A percentile compares a stretch with the other conserved stretches of the same genome.
These are phyloP conservation scores for Dorcus parallelipipedus DNA, from an alignment of 2,888 invertebrate genomes.

Conservation along the genomic window DNA sequence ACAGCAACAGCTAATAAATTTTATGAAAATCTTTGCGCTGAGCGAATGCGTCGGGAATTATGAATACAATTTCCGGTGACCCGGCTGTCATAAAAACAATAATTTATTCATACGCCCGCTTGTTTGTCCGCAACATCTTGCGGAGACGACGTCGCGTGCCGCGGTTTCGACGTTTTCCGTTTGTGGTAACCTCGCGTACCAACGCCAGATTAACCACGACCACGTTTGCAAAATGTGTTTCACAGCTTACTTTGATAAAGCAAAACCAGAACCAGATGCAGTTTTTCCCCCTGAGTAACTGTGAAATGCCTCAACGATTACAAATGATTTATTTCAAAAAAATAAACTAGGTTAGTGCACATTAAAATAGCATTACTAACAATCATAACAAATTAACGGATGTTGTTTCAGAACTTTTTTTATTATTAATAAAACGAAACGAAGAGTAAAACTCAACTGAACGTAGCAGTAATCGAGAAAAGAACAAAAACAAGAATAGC, in stretches of 20 bases:
- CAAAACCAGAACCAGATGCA: too few species aligned
- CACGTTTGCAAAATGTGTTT: constrained; percentile 1
- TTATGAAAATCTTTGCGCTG: constrained; percentile 21
- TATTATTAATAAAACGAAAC: too few species aligned
- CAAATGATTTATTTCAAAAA: too few species aligned
- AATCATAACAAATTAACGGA: too few species aligned
- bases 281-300: too few species aligned
- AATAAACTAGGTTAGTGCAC: too few species aligned
- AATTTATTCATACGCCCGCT: not conserved
- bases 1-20: constrained; percentile 20
- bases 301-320: too few species aligned
- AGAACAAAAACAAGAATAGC: too few species aligned
- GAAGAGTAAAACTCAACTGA: too few species aligned
- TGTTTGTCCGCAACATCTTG: not conserved
- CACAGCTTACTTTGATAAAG: not conserved
- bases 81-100: constrained; percentile 20
- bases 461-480: too few species aligned
- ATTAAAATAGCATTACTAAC: too few species aligned
- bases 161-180: constrained; percentile 23
- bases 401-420: too few species aligned
- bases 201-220: constrained; percentile 1
- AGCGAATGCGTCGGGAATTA: constrained; percentile 25
- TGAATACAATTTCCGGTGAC: constrained; percentile 27
- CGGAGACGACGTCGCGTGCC: constrained; percentile 20
- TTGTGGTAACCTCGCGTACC: constrained; percentile 15